phyloP scores from a whole-genome alignment of 1,140 invertebrate genomes.

The Pomacea maculata region DNA sequence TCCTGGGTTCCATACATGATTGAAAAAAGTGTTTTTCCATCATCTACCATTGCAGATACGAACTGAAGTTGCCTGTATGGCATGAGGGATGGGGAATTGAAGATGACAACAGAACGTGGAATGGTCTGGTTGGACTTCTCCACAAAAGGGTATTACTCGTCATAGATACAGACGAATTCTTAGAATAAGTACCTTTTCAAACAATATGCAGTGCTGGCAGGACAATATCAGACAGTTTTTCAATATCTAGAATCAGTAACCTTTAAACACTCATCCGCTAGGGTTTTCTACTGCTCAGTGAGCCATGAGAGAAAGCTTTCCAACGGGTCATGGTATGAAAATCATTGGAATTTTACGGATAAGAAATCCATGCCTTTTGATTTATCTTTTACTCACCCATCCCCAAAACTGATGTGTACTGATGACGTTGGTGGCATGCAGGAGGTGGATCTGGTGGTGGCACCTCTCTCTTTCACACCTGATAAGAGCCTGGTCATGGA shows the following conservation, averaged over 20 bases:
- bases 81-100: constrained; percentile 19
- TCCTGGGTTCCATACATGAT: no score
- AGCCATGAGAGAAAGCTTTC: no score
- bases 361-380: neutral
- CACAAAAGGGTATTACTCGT: constrained; percentile 2
- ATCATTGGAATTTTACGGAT: neutral
- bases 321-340: neutral
- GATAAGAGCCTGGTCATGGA: constrained; percentile 28
- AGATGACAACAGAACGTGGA: constrained; percentile 16
- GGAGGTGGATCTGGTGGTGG: constrained; percentile 30
- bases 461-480: constrained; percentile 25
- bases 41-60: constrained; percentile 13
- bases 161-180: no score
- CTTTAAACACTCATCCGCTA: no score
- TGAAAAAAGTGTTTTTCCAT: neutral
- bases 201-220: neutral
- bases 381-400: neutral
- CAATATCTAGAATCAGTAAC: no score
- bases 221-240: no score
- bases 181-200: neutral
- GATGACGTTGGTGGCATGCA: neutral
- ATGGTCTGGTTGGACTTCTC: constrained; percentile 22
- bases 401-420: neutral
- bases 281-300: no score
- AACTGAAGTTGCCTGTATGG: constrained; percentile 14